Evolutionary conservation across 2,113 vertebrate genomes (phyloP), one percentile per base, ranked within the genome.

Genomic region (Dolichotis patagonum): DNA sequence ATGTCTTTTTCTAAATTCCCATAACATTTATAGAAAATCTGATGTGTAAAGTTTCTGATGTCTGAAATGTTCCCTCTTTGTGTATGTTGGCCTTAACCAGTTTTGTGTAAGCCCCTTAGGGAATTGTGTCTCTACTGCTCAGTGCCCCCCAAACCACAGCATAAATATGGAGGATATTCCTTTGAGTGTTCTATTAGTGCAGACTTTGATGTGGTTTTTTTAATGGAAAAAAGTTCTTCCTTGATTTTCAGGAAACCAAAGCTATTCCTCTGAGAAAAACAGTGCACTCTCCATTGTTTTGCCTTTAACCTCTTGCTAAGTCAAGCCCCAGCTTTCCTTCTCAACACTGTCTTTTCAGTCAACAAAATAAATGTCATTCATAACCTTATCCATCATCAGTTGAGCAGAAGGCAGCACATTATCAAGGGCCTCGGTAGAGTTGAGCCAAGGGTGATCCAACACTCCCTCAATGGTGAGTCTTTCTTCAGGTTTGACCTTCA

Each of bases 361-460:
- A 96, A 83, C 9, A 90, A 85, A 97, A 62, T 0, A 90, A 94
- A 46, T 8, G n/a, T 41, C 41, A 71, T 54, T 95, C 73, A 96
- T 94, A 96, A 99, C 99, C 99, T 99, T 99, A 98, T 99, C 99
- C 99, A 99, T 99, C 99, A 99, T 99, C 98, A 99, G 99, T 92
- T 99, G 99, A 89, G 99, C 99, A 75, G 99, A 99, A 13, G 99
- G 99, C 73, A 99, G 98, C 97, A 99, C 99, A 88, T 99, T 99
- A 98, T 99, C 99, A 26, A 99, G 99, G 1, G 99, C 99, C 96
- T 99, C 99, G 0, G 99, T 99, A 80, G 99, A 99, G 98, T 99
- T 99, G 97, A 99, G 99, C 99, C 99, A 99, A 35, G 99, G 99
- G 98, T 99, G 99, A 93, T 99, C 99, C 98, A 99, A 97, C 91